A percentile compares a stretch with the other conserved stretches of the same genome.
These are phyloP conservation scores for Emydoidea blandingii DNA, from an alignment of 2,797 vertebrate species.

Conservation along the genomic window DNA sequence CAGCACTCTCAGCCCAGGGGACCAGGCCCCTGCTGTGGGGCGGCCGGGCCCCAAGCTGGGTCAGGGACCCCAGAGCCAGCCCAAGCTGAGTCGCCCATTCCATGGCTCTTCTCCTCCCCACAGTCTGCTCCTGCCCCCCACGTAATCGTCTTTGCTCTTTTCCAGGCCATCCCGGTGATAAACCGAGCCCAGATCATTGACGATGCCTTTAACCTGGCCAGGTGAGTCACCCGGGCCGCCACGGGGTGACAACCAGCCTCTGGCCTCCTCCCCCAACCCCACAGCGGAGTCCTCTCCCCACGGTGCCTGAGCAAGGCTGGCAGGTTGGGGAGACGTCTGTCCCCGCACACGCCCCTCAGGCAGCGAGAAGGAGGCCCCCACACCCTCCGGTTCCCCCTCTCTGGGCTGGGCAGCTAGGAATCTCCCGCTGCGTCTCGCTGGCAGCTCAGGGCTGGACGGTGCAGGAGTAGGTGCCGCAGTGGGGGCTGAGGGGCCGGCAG, in stretches of 20 bases:
- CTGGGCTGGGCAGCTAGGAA: not conserved
- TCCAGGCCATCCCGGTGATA: conserved; percentile 86
- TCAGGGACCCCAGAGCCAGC: not conserved
- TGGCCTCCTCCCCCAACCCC: too few species aligned
- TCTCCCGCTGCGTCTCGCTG: too few species aligned
- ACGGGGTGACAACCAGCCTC: rapidly evolving
- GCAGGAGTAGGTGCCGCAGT: too few species aligned
- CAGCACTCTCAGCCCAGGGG: not conserved
- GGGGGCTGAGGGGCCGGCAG: too few species aligned
- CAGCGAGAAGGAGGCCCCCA: too few species aligned
- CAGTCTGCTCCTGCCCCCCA: rapidly evolving
- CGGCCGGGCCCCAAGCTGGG: not conserved
- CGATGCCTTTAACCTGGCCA: conserved; percentile 91
- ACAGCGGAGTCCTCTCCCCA: not conserved
- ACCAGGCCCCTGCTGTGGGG: rapidly evolving
- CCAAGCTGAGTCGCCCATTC: rapidly evolving
- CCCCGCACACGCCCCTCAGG: too few species aligned
- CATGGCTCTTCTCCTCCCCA: rapidly evolving
- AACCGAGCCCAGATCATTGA: conserved; percentile 94
- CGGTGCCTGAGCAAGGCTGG: too few species aligned
- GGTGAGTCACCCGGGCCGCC: conserved; percentile 77
- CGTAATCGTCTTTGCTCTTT: not conserved
- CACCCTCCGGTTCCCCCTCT: not conserved
- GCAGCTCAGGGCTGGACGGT: too few species aligned
- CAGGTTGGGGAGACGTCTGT: too few species aligned